Percentiles rank a stretch among this genome's conserved stretches.
Evolutionary conservation across 2,113 vertebrate genomes (phyloP).

Genomic region (Sakesphorus luctuosus): DNA sequence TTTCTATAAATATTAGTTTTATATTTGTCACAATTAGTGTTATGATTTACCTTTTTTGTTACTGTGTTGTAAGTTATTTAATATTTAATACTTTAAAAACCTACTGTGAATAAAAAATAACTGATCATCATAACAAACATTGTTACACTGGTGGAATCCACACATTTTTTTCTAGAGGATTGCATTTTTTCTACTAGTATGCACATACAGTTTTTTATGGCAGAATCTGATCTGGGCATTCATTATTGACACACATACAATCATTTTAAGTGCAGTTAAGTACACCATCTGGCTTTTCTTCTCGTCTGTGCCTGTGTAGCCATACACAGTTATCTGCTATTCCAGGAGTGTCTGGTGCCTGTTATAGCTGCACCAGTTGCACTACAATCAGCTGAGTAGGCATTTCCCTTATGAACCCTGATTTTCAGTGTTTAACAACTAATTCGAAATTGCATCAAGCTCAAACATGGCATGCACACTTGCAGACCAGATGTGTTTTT

Average conservation of each 20-base stretch:
- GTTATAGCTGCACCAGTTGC: conserved; percentile 76
- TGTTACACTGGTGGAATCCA: conserved; percentile 15
- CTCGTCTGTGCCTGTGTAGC: conserved; percentile 73
- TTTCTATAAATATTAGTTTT: neutral
- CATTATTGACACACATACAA: conserved; percentile 79
- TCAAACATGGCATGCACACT: conserved; percentile 53
- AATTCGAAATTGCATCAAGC: conserved; percentile 64
- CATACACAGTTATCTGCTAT: conserved; percentile 73
- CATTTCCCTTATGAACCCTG: conserved; percentile 77
- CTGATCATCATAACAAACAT: conserved; percentile 56
- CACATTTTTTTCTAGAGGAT: neutral
- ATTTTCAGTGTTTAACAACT: conserved; percentile 79
- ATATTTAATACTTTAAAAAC: conserved; percentile 53
- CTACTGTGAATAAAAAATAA: conserved; percentile 44
- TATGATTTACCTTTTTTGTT: conserved; percentile 40
- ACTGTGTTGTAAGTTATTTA: neutral
- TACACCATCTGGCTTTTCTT: conserved; percentile 83
- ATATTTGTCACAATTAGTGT: neutral
- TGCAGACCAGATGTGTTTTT: conserved; percentile 73
- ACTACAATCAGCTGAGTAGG: conserved; percentile 74
- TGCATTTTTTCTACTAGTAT: conserved; percentile 69
- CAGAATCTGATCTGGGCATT: conserved; percentile 76
- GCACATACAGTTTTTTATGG: conserved; percentile 74
- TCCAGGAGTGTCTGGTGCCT: conserved; percentile 76
- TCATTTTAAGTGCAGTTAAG: conserved; percentile 83